Conservation (phyloP, 2,888 invertebrate genomes). For the Pteria penguin region DNA sequence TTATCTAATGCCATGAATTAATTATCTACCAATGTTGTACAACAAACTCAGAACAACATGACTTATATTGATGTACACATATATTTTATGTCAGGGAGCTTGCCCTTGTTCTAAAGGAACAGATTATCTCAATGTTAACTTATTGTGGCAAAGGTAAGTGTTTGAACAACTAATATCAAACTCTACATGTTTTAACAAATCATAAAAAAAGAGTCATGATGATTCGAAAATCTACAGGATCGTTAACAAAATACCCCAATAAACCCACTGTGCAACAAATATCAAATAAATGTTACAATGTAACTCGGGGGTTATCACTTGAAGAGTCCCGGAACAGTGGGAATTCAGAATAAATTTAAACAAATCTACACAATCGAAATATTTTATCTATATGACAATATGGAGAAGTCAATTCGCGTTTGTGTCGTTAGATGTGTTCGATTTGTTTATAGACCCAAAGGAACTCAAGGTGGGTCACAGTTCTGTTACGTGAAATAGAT, state of each 20-base stretch:
- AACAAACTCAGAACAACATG: too few species aligned
- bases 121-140: too few species aligned
- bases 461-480: constrained; percentile 22
- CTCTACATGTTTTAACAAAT: background rate
- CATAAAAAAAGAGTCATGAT: background rate
- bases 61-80: too few species aligned
- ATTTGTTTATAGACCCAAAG: constrained; percentile 27
- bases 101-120: too few species aligned
- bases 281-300: background rate
- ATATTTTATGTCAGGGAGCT: too few species aligned
- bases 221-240: background rate
- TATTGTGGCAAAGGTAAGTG: background rate
- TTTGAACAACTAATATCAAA: background rate
- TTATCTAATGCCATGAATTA: too few species aligned
- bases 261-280: background rate
- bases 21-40: too few species aligned
- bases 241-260: background rate
- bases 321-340: constrained; percentile 1
- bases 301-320: background rate
- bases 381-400: constrained; percentile 21
- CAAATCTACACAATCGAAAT: constrained; percentile 26
- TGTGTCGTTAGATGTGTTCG: background rate
- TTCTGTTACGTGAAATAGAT: constrained; percentile 26
- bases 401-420: background rate
- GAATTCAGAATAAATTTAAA: constrained; percentile 28